Base-by-base conservation (phyloP, 2,888 invertebrate species). In the Acrobasis consociella region DNA sequence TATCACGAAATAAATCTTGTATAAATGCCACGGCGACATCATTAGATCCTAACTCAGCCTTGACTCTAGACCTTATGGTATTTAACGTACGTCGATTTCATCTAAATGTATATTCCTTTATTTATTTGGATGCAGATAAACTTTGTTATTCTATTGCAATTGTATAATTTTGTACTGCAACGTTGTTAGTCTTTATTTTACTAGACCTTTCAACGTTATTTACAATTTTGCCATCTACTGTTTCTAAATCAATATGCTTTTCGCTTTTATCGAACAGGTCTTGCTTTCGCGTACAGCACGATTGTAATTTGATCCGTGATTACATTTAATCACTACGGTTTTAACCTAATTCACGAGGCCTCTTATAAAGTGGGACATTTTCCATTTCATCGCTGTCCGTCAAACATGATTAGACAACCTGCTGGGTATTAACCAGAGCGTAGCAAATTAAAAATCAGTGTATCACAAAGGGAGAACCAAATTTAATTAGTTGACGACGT, bases 1-100 rank as follows among this genome's bases (percentile, higher is more conserved):
- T 85, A 85, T 86, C 87, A 85, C 86, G 86, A 84, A 73, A 78
- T 75, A 72, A 75, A 82, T 81, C 76, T 75, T 60, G 60, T 64
- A 66, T 55, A 80, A 83, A 83, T 79, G 78, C 72, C 78, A 71
- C 62, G 66, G 72, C 73, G 82, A 80, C 80, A 76, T 74, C 76
- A 67, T 70, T 72, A 65, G 61, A 69, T 51, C 62, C 67, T 67
- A 68, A 65, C 64, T 63, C 67, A 73, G 68, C 85, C 84, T 83
- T 83, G 83, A 81, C 80, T 79, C 72, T 56, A 73, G 77, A 79
- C 81, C 83, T 81, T 64, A 78, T 77, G 82, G 62, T 81, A 82
- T 84, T 83, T 79, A 70, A 68, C 65, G 60, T 71, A 58, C 49
- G 38, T 13, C 16, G 52, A 46, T 61, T 46, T 39, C 49, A 50